These are phyloP conservation scores for Ceuthmochares aereus DNA, from an alignment of 2,113 vertebrate species.

Conservation along the genomic window DNA sequence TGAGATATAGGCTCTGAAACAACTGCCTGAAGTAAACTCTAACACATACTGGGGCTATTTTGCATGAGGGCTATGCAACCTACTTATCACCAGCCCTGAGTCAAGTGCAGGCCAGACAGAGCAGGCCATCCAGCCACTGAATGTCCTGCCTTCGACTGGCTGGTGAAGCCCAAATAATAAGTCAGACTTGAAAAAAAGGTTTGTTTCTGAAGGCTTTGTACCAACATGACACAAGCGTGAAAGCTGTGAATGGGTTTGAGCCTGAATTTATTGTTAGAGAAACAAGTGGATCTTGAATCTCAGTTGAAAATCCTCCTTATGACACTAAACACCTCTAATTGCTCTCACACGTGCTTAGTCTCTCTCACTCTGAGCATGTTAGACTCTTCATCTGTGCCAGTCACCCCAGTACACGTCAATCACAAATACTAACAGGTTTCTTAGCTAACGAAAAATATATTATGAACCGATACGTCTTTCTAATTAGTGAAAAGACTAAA, in stretches of 20 bases:
- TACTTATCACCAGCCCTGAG: neutral
- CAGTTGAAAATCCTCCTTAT: neutral
- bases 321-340: neutral
- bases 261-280: neutral
- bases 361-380: neutral
- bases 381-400: neutral
- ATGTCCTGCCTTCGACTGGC: neutral
- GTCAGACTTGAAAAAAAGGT: neutral
- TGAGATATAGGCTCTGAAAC: neutral
- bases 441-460: neutral
- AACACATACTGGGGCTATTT: neutral
- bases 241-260: neutral
- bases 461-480: neutral
- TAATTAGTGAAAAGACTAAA: neutral
- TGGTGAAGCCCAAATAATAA: neutral
- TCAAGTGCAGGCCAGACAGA: neutral
- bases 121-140: fast-evolving
- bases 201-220: neutral
- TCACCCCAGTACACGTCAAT: neutral
- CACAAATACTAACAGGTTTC: neutral
- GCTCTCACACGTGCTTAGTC: fast-evolving
- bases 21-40: neutral
- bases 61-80: neutral
- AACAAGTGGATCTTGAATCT: neutral
- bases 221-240: neutral